phyloP scores from a whole-genome alignment of 92 coral and sea anemone species.

The Siderastrea radians region DNA sequence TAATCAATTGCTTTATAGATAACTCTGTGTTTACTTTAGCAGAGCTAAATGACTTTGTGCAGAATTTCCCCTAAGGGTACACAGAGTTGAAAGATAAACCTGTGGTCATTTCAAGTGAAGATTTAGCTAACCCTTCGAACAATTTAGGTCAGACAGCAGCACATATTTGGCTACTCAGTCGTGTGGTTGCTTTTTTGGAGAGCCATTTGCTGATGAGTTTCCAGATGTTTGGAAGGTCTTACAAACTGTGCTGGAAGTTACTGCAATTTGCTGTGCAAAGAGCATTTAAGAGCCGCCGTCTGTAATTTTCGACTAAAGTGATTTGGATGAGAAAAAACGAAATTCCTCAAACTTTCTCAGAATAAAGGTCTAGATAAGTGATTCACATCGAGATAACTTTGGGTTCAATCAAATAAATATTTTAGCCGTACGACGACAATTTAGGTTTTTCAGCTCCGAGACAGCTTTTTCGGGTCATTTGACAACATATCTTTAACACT shows the following conservation, averaged over 20 bases:
- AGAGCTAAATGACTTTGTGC: background rate
- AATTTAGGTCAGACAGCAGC: background rate
- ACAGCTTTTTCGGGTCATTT: no score
- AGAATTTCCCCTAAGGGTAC: background rate
- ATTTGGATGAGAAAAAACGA: no score
- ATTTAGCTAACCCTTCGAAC: background rate
- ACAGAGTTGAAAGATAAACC: constrained; percentile 17
- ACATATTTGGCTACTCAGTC: background rate
- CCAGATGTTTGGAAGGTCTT: background rate
- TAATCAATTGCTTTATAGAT: background rate
- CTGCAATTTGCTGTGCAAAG: constrained; percentile 3
- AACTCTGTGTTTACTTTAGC: background rate
- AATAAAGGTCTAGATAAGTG: no score
- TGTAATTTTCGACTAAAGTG: no score
- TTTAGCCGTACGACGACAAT: no score
- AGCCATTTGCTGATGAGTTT: background rate
- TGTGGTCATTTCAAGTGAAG: background rate
- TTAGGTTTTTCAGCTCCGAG: no score
- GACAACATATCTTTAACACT: no score
- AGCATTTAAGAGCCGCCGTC: background rate
- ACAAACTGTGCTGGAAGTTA: background rate
- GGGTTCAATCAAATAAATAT: no score
- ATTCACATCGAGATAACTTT: no score
- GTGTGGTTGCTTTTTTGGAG: background rate
- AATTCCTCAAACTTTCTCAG: no score